Percentiles rank a stretch among this genome's conserved stretches.
phyloP scores from a whole-genome alignment of 2,888 invertebrate species.

The Lycocerus yunnanus region DNA sequence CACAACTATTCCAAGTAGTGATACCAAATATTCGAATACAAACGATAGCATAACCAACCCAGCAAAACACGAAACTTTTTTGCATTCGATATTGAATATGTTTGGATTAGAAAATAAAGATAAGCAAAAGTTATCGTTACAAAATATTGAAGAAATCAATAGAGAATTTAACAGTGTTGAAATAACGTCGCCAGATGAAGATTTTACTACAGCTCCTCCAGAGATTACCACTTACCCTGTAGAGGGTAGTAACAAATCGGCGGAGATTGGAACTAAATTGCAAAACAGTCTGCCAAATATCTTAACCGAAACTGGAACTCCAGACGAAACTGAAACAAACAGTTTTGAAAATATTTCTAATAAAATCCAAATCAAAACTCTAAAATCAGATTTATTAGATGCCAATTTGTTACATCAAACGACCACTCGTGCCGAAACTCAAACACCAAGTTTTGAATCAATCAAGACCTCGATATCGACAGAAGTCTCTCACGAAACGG shows the following conservation, averaged over 20 bases:
- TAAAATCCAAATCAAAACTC: neutral
- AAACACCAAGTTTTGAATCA: conserved; percentile 60
- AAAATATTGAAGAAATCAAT: neutral
- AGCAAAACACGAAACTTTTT: conserved; percentile 42
- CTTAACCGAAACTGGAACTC: neutral
- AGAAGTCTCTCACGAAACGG: conserved; percentile 83
- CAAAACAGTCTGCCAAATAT: neutral
- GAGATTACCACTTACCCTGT: neutral
- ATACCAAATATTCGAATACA: conserved; percentile 29
- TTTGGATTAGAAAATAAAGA: conserved; percentile 44
- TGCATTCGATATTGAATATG: conserved; percentile 51
- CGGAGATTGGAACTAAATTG: neutral
- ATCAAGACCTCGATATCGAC: conserved; percentile 80
- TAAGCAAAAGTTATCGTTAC: neutral
- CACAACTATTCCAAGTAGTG: neutral
- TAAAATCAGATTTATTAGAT: neutral
- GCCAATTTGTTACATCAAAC: neutral
- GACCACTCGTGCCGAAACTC: conserved; percentile 35
- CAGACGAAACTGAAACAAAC: neutral
- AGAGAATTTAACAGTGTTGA: conserved; percentile 21
- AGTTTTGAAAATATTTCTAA: neutral
- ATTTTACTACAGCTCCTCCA: neutral
- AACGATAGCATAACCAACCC: conserved; percentile 35
- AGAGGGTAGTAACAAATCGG: neutral
- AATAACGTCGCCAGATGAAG: conserved; percentile 50